Evolutionary conservation across 1,140 invertebrate genomes (phyloP), one percentile per base, ranked within the genome.

Genomic region (Augochlora pura): DNA sequence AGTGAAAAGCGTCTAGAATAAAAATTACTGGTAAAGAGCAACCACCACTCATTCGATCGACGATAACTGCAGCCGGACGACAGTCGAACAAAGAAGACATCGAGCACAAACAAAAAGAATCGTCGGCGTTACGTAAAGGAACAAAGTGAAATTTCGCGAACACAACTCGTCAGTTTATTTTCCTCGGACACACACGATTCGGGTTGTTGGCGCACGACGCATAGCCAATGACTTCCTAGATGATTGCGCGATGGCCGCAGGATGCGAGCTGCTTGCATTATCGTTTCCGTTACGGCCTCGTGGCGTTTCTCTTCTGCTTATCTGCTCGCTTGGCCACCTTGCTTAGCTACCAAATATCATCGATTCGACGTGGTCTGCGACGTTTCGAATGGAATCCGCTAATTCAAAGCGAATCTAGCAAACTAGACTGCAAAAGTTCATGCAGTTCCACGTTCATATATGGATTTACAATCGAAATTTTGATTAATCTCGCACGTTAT

Each of bases 181-280:
- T 57, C 63, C 39, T 74, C 59, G 59, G 27, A 64, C 68, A 64
- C 68, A 64, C 49, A 65, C 42, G 49, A 32, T 67, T 84, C 71
- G 57, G 39, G 71, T 81, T 81, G 69, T 52, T 52, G 49, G 68
- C 82, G 75, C 60, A 78, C 70, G 39, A 49, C 59, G 52, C 87
- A 81, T 81, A 83, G 72, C 67, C 86, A 82, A 88, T 85, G 77
- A 90, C 85, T 89, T 89, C 89, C 81, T 82, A 88, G 77, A 83
- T 80, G 86, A 90, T 89, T 89, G 88, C 87, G 83, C 77, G 84
- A 86, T 27, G 39, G 63, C 78, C 60, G 68, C 84, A 86, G 86
- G 87, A 88, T 85, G 82, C 64, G 80, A 82, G 75, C 60, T 38
- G 75, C 81, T 89, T 88, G 86, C 88, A 82, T 86, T 88, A 89